phyloP scores from a whole-genome alignment of 2,888 invertebrate genomes.

The Monochamus alternatus region DNA sequence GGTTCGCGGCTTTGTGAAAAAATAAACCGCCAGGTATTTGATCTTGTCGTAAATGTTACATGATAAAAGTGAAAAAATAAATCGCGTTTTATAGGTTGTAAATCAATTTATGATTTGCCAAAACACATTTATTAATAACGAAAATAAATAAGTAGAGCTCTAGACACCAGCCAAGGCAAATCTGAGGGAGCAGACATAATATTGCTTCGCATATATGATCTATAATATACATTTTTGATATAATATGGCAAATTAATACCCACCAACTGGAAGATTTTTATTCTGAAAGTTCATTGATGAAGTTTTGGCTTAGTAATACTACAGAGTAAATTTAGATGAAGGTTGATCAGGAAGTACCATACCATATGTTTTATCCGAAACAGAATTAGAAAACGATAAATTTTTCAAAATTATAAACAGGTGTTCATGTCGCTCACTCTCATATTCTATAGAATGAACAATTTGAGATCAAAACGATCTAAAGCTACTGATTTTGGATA shows the following conservation, averaged over 20 bases:
- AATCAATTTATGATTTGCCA: constrained; percentile 29
- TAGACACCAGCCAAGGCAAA: background rate
- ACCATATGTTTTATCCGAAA: no score
- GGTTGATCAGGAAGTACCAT: no score
- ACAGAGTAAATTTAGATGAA: no score
- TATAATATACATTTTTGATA: background rate
- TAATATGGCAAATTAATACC: background rate
- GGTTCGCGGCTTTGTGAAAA: constrained; percentile 13
- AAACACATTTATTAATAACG: constrained; percentile 15
- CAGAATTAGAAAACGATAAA: no score
- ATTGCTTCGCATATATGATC: background rate
- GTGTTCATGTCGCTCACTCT: no score
- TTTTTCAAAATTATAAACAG: no score
- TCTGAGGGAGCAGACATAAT: background rate
- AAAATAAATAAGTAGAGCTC: constrained; percentile 4
- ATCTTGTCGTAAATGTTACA: constrained; percentile 23
- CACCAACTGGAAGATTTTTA: background rate
- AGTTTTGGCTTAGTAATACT: no score
- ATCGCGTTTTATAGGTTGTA: constrained; percentile 25
- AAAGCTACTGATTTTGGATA: no score
- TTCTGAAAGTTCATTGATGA: constrained; percentile 1
- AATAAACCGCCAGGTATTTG: constrained; percentile 26
- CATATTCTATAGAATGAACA: no score
- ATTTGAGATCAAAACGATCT: no score
- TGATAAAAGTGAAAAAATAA: constrained; percentile 26